Evolutionary conservation across 2,888 invertebrate species (phyloP).

Genomic region (Sphaeridia pumilis): DNA sequence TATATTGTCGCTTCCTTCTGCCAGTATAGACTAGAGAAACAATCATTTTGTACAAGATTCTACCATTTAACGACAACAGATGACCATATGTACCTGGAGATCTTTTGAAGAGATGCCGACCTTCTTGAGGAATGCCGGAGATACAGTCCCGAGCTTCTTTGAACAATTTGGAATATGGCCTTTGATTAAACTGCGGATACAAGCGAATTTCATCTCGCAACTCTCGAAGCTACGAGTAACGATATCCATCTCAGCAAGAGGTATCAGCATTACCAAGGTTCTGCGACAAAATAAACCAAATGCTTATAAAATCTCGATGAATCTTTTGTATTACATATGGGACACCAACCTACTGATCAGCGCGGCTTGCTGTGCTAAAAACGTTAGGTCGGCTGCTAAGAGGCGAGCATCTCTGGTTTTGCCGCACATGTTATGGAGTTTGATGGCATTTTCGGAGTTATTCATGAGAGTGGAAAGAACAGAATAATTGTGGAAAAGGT

Average conservation of each 20-base stretch:
- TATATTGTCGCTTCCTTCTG: no score
- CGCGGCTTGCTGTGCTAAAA: slow-evolving; percentile 13
- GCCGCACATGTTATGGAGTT: slow-evolving; percentile 4
- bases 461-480: slow-evolving; percentile 10
- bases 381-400: slow-evolving; percentile 7
- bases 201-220: slow-evolving; percentile 11
- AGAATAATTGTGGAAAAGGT: slow-evolving; percentile 9
- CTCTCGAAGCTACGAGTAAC: slow-evolving; percentile 7
- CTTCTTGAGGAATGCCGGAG: background rate
- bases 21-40: no score
- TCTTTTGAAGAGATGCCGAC: background rate
- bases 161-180: slow-evolving; percentile 1
- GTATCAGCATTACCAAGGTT: slow-evolving; percentile 7
- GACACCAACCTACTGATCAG: slow-evolving; percentile 7
- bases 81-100: background rate
- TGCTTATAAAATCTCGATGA: background rate
- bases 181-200: slow-evolving; percentile 6
- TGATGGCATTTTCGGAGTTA: slow-evolving; percentile 1
- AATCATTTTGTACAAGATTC: no score
- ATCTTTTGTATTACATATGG: no score
- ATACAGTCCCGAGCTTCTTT: background rate
- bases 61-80: no score
- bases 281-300: background rate
- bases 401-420: slow-evolving; percentile 9
- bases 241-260: slow-evolving; percentile 13